phyloP scores from a whole-genome alignment of 2,888 invertebrate genomes.

The Ferdinandea cuprea region DNA sequence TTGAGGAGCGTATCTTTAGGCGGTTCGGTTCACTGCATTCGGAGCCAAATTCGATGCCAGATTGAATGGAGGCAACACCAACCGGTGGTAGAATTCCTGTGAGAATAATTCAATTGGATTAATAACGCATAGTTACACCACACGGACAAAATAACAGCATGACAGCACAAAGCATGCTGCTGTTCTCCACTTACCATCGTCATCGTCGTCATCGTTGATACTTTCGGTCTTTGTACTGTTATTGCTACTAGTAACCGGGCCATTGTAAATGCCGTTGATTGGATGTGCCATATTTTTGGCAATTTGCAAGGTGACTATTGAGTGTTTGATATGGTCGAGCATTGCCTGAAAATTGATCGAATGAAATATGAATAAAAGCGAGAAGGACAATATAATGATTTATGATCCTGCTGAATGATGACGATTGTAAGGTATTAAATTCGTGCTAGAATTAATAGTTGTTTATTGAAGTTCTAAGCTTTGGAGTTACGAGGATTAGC shows the following conservation, averaged over 20 bases:
- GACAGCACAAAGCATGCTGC: neutral
- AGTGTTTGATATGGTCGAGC: conserved; percentile 98
- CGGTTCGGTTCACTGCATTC: conserved; percentile 85
- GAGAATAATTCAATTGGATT: conserved; percentile 62
- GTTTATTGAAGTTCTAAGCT: no score
- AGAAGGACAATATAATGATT: neutral
- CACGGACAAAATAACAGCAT: neutral
- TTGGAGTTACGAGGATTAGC: no score
- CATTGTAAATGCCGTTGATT: conserved; percentile 93
- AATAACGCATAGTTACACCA: conserved; percentile 34
- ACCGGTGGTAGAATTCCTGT: conserved; percentile 66
- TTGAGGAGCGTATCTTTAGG: conserved; percentile 76
- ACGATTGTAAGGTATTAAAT: no score
- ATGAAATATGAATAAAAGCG: conserved; percentile 13
- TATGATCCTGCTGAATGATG: neutral
- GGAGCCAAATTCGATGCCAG: conserved; percentile 87
- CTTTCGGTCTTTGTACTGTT: conserved; percentile 73
- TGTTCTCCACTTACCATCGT: conserved; percentile 55
- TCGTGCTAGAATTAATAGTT: no score
- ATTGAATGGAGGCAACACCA: conserved; percentile 80
- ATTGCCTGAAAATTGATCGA: conserved; percentile 88
- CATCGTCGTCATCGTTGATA: conserved; percentile 72
- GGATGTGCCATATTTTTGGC: conserved; percentile 98
- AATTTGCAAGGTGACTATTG: conserved; percentile 98
- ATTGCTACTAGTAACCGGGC: conserved; percentile 83